These are phyloP conservation scores for Poeciliopsis prolifica DNA, from an alignment of 2,113 vertebrate genomes.

Conservation along the genomic window DNA sequence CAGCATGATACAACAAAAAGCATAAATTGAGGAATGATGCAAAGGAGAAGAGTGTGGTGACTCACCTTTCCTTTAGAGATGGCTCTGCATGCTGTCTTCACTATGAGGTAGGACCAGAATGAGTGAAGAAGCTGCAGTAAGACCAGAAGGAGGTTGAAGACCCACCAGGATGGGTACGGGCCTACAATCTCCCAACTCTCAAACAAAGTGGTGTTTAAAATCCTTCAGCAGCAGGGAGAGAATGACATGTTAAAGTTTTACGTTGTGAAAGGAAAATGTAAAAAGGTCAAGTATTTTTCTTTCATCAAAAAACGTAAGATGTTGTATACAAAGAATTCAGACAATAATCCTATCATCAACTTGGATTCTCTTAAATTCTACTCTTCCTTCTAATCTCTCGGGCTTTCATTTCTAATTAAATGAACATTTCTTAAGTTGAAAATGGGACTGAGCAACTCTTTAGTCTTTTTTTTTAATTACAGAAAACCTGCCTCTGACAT, in stretches of 20 bases:
- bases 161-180: constrained; percentile 93
- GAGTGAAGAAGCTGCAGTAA: constrained; percentile 90
- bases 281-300: background rate
- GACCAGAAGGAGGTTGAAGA: constrained; percentile 91
- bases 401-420: no score
- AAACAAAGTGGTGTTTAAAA: constrained; percentile 93
- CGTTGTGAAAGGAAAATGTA: background rate
- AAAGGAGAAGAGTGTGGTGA: constrained; percentile 54
- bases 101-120: constrained; percentile 95
- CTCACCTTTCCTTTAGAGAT: constrained; percentile 96
- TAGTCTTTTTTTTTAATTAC: no score
- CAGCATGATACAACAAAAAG: background rate
- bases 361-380: no score
- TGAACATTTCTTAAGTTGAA: no score
- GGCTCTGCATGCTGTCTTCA: constrained; percentile 91
- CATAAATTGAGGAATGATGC: constrained; percentile 7
- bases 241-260: constrained; percentile 6
- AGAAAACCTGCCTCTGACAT: no score
- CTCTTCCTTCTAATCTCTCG: no score
- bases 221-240: constrained; percentile 76
- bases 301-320: background rate
- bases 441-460: no score
- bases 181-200: constrained; percentile 98
- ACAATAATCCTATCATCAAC: background rate
- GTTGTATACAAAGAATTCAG: background rate